Conservation (phyloP, 2,113 vertebrate species). For the Pseudopodoces humilis region DNA sequence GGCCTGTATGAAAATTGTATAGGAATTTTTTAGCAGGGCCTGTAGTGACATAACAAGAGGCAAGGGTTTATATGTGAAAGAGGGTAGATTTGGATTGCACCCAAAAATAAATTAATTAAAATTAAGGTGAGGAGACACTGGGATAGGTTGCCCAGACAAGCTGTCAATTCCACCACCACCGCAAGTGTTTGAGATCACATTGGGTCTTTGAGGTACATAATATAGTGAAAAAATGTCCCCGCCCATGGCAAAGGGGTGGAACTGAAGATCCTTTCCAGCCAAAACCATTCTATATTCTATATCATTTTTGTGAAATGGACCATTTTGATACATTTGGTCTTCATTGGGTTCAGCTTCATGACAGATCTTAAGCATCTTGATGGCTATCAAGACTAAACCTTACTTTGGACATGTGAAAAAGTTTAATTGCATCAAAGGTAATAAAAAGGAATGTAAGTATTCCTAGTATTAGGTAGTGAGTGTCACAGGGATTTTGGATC, state of each 20-base stretch:
- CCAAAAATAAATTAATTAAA: not conserved
- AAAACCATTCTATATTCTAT: not conserved
- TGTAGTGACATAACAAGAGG: not conserved
- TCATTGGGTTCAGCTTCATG: not conserved
- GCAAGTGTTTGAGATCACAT: fast-evolving
- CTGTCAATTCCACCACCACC: fast-evolving
- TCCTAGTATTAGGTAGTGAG: not conserved
- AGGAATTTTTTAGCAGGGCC: not conserved
- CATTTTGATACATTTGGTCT: not conserved
- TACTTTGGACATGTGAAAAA: not conserved
- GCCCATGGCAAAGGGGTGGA: fast-evolving
- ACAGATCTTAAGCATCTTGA: not conserved
- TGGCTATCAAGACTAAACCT: not conserved
- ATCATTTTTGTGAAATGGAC: not conserved
- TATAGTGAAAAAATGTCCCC: not conserved
- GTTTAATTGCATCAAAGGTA: not conserved
- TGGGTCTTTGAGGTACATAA: not conserved
- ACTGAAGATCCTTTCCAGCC: not conserved
- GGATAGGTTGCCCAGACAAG: not conserved
- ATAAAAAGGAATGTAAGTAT: not conserved
- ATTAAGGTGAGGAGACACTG: not conserved
- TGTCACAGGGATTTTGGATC: not conserved
- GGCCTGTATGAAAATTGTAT: not conserved
- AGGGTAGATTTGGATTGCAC: not conserved
- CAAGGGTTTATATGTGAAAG: not conserved